Conservation (phyloP, 1,140 invertebrate genomes). For the Dendrolimus kikuchii region DNA sequence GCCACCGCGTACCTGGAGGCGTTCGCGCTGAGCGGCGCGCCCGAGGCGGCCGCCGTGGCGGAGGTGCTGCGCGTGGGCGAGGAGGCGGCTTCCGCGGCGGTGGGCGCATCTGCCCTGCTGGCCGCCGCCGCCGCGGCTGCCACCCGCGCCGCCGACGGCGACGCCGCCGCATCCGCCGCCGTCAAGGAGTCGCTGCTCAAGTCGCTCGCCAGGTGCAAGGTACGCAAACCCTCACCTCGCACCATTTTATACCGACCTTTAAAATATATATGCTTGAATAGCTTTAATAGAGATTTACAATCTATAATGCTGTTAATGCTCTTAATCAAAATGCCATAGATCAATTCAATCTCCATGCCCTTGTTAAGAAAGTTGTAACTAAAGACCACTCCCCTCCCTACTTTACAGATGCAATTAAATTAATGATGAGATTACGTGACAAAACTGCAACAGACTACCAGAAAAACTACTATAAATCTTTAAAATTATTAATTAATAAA, state of each 20-base stretch:
- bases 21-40: conserved; percentile 14
- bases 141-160: conserved; percentile 1
- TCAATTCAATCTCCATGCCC: conserved; percentile 10
- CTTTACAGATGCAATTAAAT: conserved; percentile 15
- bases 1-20: conserved; percentile 17
- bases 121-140: conserved; percentile 13
- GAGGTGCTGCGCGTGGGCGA: conserved; percentile 16
- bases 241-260: background rate
- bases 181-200: conserved; percentile 8
- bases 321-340: background rate
- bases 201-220: conserved; percentile 17
- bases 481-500: conserved; percentile 8
- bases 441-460: conserved; percentile 3
- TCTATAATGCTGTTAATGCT: conserved; percentile 4
- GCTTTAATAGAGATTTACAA: conserved; percentile 7
- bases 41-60: conserved; percentile 4
- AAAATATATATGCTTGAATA: conserved; percentile 7
- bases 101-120: conserved; percentile 15
- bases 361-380: background rate
- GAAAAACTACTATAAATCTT: conserved; percentile 11
- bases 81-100: conserved; percentile 3
- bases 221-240: conserved; percentile 2
- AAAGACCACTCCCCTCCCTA: conserved; percentile 7
- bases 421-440: conserved; percentile 15
- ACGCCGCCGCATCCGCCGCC: conserved; percentile 3